phyloP scores from a whole-genome alignment of 2,113 vertebrate species.

The Cygnus buccinator region DNA sequence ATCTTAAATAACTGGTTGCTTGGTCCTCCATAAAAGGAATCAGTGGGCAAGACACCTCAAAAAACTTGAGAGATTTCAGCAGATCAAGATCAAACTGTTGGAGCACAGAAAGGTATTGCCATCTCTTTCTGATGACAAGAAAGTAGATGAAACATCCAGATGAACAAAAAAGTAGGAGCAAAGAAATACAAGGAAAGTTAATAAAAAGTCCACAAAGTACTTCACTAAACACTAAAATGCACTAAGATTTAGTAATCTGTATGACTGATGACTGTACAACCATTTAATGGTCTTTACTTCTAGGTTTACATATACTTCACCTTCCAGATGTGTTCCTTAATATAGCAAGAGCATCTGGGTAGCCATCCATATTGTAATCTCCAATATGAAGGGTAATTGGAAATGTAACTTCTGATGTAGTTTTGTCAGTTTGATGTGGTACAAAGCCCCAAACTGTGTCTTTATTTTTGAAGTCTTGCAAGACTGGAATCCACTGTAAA shows the following conservation, averaged over 20 bases:
- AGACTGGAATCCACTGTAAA: slow-evolving; percentile 86
- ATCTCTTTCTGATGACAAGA: neutral
- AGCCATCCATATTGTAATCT: slow-evolving; percentile 98
- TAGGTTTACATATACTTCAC: slow-evolving; percentile 67
- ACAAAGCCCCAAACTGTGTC: slow-evolving; percentile 90
- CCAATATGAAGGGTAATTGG: slow-evolving; percentile 91
- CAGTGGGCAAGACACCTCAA: neutral
- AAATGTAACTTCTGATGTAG: slow-evolving; percentile 52
- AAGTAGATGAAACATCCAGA: neutral
- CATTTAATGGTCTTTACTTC: too few relatives aligned
- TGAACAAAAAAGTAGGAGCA: neutral
- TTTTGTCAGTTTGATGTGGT: slow-evolving; percentile 43
- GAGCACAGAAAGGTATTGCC: neutral
- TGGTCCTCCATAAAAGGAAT: neutral
- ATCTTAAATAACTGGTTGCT: neutral
- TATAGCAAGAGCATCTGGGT: slow-evolving; percentile 93
- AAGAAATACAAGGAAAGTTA: neutral
- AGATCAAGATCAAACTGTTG: neutral
- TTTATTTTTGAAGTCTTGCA: slow-evolving; percentile 86
- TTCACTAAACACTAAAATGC: neutral
- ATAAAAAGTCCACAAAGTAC: neutral
- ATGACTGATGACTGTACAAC: too few relatives aligned
- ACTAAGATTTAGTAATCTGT: too few relatives aligned
- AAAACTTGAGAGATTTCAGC: neutral
- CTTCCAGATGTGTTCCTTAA: slow-evolving; percentile 89